Conservation (phyloP, 92 coral and sea anemone species). For the Porites rus region DNA sequence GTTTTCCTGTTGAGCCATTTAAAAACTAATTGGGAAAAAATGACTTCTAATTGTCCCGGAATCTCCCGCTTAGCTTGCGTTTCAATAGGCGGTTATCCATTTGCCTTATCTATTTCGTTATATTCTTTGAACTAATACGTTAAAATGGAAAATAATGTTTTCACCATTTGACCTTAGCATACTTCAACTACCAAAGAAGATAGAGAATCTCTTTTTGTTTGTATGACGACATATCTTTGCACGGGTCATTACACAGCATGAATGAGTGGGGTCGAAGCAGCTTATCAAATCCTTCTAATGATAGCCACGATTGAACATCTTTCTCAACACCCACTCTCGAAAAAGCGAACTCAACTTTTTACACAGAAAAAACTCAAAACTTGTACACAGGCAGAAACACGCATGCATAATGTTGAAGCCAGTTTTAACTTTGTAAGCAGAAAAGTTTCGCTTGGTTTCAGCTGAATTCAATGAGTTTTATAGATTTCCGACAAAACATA, state of each 20-base stretch:
- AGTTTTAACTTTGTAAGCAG: too few relatives aligned
- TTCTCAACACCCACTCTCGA: constrained; percentile 3
- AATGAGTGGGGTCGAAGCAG: constrained; percentile 32
- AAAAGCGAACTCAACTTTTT: neutral
- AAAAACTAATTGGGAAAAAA: constrained; percentile 33
- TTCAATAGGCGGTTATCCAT: constrained; percentile 1
- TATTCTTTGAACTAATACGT: neutral
- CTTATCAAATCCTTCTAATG: neutral
- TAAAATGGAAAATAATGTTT: neutral
- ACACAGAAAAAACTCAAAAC: neutral
- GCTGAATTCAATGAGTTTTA: neutral
- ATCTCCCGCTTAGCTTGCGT: constrained; percentile 30
- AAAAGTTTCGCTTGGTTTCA: neutral
- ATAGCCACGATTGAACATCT: constrained; percentile 25
- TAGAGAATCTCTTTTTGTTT: neutral
- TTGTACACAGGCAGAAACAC: neutral
- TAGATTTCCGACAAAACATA: constrained; percentile 5
- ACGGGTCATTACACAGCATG: constrained; percentile 27
- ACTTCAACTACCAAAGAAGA: neutral
- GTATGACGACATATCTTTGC: neutral
- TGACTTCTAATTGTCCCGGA: constrained; percentile 31
- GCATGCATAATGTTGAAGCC: too few relatives aligned
- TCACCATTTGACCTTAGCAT: neutral
- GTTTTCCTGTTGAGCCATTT: constrained; percentile 38
- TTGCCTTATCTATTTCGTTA: neutral